Evolutionary conservation across 1,140 invertebrate genomes (phyloP).

Genomic region (Aphidius ervi): DNA sequence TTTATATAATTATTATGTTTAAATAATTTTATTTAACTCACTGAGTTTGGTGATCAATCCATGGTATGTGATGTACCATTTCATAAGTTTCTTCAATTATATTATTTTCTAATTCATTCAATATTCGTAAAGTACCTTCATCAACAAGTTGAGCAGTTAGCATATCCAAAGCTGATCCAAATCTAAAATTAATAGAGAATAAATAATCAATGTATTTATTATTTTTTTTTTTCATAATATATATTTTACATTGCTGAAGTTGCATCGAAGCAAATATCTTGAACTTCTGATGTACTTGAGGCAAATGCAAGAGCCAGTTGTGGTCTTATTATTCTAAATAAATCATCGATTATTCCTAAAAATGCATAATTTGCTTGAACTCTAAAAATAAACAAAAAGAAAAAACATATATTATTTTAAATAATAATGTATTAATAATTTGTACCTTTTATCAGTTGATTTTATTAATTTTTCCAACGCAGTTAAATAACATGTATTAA

Average conservation of each 20-base stretch:
- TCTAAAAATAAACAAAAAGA: constrained; percentile 5
- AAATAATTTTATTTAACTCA: constrained; percentile 2
- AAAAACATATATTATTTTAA: not conserved
- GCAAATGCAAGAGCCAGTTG: constrained; percentile 18
- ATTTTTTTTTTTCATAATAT: constrained; percentile 5
- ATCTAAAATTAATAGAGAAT: constrained; percentile 9
- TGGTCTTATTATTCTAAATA: constrained; percentile 20
- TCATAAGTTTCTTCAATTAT: constrained; percentile 3
- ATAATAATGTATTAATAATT: not conserved
- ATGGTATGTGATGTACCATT: constrained; percentile 15
- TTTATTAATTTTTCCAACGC: constrained; percentile 16
- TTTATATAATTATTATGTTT: not conserved
- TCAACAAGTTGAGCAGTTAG: constrained; percentile 10
- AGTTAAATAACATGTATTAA: constrained; percentile 18
- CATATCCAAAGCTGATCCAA: constrained; percentile 18
- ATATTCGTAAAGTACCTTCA: not conserved
- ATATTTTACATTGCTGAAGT: constrained; percentile 17
- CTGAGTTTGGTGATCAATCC: constrained; percentile 24
- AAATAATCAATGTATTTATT: not conserved
- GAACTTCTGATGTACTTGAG: constrained; percentile 5
- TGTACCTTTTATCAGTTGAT: constrained; percentile 20
- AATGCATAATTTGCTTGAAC: constrained; percentile 25
- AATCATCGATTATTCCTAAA: constrained; percentile 21
- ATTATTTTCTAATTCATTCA: constrained; percentile 7
- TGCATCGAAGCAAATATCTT: constrained; percentile 20